Evolutionary conservation across 2,113 vertebrate species (phyloP).

Genomic region (Indicator maculatus): DNA sequence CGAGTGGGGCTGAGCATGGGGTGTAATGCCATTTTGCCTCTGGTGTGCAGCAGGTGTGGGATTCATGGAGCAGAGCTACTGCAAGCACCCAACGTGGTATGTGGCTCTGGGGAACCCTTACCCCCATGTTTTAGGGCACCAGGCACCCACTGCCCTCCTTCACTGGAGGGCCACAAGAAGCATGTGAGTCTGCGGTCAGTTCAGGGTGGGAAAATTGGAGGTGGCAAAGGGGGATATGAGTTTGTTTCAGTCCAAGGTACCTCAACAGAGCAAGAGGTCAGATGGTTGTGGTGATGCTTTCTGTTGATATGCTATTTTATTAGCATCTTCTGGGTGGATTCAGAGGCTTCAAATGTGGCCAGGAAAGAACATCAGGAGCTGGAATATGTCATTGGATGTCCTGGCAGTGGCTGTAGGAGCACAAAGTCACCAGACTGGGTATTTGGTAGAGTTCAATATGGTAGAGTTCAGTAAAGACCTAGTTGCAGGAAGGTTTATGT

Average conservation of each 20-base stretch:
- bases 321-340: neutral
- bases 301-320: neutral
- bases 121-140: accelerated
- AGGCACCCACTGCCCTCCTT: accelerated
- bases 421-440: neutral
- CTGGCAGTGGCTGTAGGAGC: neutral
- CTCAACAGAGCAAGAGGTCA: neutral
- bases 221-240: neutral
- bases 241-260: accelerated
- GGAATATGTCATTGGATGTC: neutral
- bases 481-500: neutral
- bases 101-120: accelerated
- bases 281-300: neutral
- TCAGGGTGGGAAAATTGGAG: neutral
- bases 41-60: accelerated
- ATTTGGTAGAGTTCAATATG: neutral
- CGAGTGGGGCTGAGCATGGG: accelerated
- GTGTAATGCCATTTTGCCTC: neutral
- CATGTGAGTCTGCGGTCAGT: accelerated
- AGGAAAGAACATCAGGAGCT: neutral
- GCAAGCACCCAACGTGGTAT: accelerated
- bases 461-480: neutral
- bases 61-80: accelerated
- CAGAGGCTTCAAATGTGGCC: neutral
- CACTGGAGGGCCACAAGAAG: accelerated